phyloP scores from a whole-genome alignment of 2,888 invertebrate genomes.

The Chalcosyrphus nemorum region DNA sequence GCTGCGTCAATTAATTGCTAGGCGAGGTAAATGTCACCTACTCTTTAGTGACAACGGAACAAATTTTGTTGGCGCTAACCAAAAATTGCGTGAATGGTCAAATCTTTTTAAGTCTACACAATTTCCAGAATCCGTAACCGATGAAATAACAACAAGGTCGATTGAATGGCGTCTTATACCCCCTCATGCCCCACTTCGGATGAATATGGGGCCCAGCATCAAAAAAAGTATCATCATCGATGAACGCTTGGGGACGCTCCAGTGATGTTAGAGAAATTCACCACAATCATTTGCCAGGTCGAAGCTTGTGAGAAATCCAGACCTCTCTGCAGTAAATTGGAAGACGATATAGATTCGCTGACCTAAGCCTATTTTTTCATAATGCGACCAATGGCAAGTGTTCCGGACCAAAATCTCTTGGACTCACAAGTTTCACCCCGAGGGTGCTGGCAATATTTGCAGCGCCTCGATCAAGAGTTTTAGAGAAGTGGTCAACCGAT shows the following conservation, averaged over 20 bases:
- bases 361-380: slow-evolving; percentile 72
- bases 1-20: slow-evolving; percentile 74
- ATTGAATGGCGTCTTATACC: slow-evolving; percentile 78
- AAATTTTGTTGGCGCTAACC: slow-evolving; percentile 66
- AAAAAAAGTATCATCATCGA: slow-evolving; percentile 77
- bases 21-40: slow-evolving; percentile 52
- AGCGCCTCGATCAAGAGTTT: too few relatives aligned
- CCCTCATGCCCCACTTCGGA: slow-evolving; percentile 77
- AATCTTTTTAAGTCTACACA: slow-evolving; percentile 9
- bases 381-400: slow-evolving; percentile 7
- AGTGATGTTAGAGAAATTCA: slow-evolving; percentile 76
- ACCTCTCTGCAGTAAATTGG: slow-evolving; percentile 74
- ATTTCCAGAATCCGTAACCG: slow-evolving; percentile 23
- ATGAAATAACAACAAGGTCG: slow-evolving; percentile 30
- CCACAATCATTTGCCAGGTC: slow-evolving; percentile 76
- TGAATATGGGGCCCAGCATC: slow-evolving; percentile 78
- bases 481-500: too few relatives aligned
- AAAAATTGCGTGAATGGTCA: slow-evolving; percentile 40
- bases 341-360: slow-evolving; percentile 69
- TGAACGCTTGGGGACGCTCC: slow-evolving; percentile 74
- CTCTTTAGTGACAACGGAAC: slow-evolving; percentile 62
- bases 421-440: neutral
- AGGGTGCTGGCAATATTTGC: slow-evolving; percentile 74
- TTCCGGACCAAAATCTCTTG: slow-evolving; percentile 16
- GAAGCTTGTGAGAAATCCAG: slow-evolving; percentile 77